Conservation (phyloP, 2,888 invertebrate species). For the Drosophila mimica region DNA sequence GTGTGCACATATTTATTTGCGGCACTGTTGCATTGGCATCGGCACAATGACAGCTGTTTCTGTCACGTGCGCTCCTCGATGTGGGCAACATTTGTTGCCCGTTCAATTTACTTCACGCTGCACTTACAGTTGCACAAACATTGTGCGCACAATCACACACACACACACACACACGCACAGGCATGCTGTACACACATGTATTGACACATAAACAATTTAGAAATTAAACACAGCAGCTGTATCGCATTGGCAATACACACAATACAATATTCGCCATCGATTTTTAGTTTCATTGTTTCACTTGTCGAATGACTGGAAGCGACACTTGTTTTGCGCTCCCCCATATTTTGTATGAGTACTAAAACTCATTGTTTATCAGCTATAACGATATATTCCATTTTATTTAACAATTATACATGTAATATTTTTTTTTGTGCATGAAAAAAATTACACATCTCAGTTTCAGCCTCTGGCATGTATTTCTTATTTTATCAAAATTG, state of each 20-base stretch:
- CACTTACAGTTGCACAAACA: conserved; percentile 43
- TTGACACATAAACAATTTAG: conserved; percentile 37
- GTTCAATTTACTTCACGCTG: conserved; percentile 40
- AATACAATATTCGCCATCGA: conserved; percentile 64
- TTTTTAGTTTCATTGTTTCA: conserved; percentile 69
- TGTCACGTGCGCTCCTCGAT: conserved; percentile 22
- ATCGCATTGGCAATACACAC: conserved; percentile 43
- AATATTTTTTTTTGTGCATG: conserved; percentile 1
- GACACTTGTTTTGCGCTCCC: conserved; percentile 47
- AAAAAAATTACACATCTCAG: background rate
- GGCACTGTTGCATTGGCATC: conserved; percentile 32
- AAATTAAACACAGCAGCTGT: conserved; percentile 37
- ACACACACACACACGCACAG: conserved; percentile 6
- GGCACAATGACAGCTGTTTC: conserved; percentile 46
- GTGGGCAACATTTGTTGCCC: conserved; percentile 35
- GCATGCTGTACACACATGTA: background rate
- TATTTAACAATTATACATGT: conserved; percentile 1
- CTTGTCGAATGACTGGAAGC: conserved; percentile 40
- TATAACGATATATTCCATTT: conserved; percentile 2
- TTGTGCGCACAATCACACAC: conserved; percentile 1
- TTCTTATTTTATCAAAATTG: conserved; percentile 23
- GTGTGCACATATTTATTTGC: conserved; percentile 35
- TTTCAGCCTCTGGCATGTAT: conserved; percentile 6
- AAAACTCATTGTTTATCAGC: background rate
- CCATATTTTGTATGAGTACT: conserved; percentile 31